Evolutionary conservation across 2,888 invertebrate genomes (phyloP).

Genomic region (Nineta flava): DNA sequence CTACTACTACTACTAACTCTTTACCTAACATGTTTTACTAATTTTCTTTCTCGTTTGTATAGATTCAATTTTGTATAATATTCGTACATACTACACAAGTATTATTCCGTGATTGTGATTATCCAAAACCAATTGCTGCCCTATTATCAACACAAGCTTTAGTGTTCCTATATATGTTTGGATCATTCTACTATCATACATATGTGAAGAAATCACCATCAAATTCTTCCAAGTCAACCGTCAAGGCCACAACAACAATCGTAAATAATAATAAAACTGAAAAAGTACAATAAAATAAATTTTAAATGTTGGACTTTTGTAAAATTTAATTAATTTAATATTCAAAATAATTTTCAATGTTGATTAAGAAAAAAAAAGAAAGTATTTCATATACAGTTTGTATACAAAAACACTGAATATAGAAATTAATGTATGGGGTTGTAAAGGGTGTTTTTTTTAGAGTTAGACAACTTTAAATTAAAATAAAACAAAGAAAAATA

Average conservation of each 20-base stretch:
- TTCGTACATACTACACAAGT: slow-evolving; percentile 53
- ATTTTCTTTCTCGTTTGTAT: no score
- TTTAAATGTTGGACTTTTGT: not conserved
- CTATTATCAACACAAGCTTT: slow-evolving; percentile 48
- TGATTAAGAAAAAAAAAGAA: no score
- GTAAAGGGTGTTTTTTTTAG: no score
- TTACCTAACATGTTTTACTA: no score
- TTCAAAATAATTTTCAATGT: no score
- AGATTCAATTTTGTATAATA: slow-evolving; percentile 63
- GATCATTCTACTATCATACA: slow-evolving; percentile 53
- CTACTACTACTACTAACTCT: no score
- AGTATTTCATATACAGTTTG: no score
- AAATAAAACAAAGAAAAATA: no score
- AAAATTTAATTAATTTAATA: not conserved
- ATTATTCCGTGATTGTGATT: slow-evolving; percentile 46
- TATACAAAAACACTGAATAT: no score
- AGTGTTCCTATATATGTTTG: slow-evolving; percentile 63
- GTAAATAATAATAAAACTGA: slow-evolving; percentile 4
- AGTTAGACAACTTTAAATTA: no score
- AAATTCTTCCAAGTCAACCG: not conserved
- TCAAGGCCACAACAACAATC: not conserved
- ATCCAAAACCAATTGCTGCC: slow-evolving; percentile 49
- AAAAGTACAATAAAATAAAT: slow-evolving; percentile 8
- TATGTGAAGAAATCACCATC: slow-evolving; percentile 31
- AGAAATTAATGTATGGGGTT: no score